Evolutionary conservation across 2,113 vertebrate genomes (phyloP), one percentile per base, ranked within the genome.

Genomic region (Capricornis sumatraensis): DNA sequence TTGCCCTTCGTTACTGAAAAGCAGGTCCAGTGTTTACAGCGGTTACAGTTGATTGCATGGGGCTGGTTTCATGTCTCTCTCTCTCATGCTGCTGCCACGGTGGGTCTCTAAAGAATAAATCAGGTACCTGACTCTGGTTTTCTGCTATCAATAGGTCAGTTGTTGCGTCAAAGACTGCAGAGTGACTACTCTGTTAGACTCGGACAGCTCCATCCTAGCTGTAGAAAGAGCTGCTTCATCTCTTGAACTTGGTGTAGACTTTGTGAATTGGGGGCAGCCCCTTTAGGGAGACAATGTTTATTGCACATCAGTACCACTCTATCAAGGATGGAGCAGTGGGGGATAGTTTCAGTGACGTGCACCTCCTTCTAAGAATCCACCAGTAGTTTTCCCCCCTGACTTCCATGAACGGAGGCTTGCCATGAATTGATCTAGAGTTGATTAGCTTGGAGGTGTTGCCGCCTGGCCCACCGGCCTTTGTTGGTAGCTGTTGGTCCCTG

Each of bases 21-120:
- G 93, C 67, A 96, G 93, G 91, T 64, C 91, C 85, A 96, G 94
- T 97, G 95, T 96, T 96, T 95, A 95, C 76, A 97, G 84, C 97
- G 97, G 98, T 98, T 98, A 97, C 97, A 95, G 97, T 97, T 97
- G 84, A 92, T 82, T 84, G 91, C 94, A 52, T 27, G 8, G 91
- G 71, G 96, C 93, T 88, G 16, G 2, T 96, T 96, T 90, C 7
- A 33, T 60, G 67, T 98, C 94, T 89, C 95, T 82, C 91, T 88
- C 95, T 82, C 90, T 95, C 86, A 96, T 95, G 17, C 91, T 17
- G 52, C 2, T 12, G 58, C 90, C 92, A 91, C 2, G 0, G n/a
- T 87, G 50, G 90, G 91, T 96, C 97, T 97, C 97, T 74, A 64
- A 60, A 95, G 40, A 94, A 89, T 89, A 97, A 74, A 84, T 45